Conservation (phyloP, 2,888 invertebrate species). For the Thereva unica region DNA sequence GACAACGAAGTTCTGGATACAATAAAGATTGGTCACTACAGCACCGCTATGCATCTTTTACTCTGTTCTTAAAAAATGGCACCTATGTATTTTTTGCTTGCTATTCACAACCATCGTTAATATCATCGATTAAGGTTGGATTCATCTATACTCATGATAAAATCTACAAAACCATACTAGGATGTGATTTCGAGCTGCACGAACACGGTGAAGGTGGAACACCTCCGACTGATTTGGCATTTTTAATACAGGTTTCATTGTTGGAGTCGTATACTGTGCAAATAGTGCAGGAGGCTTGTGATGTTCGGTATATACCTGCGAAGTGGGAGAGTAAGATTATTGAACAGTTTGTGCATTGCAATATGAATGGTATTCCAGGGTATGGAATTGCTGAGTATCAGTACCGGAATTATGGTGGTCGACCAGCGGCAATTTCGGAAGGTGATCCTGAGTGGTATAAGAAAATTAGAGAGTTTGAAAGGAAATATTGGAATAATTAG, state of each 20-base stretch:
- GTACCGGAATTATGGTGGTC: constrained; percentile 65
- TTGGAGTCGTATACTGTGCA: constrained; percentile 64
- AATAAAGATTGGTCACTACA: too few relatives aligned
- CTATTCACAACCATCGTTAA: constrained; percentile 71
- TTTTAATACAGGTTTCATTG: constrained; percentile 63
- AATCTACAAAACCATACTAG: constrained; percentile 62
- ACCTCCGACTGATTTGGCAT: constrained; percentile 68
- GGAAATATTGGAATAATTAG: constrained; percentile 27
- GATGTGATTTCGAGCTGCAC: constrained; percentile 67
- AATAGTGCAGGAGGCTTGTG: constrained; percentile 64
- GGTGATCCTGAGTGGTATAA: constrained; percentile 65
- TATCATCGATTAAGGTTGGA: constrained; percentile 67
- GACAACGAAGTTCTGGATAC: too few relatives aligned
- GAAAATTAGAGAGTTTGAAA: constrained; percentile 55
- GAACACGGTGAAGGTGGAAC: constrained; percentile 70
- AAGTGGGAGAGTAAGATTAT: constrained; percentile 71
- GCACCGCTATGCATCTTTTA: too few relatives aligned
- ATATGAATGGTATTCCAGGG: constrained; percentile 63
- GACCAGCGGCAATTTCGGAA: constrained; percentile 59
- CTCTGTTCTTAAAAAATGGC: constrained; percentile 73
- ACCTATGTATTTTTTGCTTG: constrained; percentile 71
- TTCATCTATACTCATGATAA: constrained; percentile 63
- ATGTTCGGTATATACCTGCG: constrained; percentile 68
- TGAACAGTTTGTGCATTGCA: constrained; percentile 63
- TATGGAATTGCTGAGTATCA: constrained; percentile 76